phyloP scores from a whole-genome alignment of 2,888 invertebrate genomes.

The Gastracanthus pulcherrimus region DNA sequence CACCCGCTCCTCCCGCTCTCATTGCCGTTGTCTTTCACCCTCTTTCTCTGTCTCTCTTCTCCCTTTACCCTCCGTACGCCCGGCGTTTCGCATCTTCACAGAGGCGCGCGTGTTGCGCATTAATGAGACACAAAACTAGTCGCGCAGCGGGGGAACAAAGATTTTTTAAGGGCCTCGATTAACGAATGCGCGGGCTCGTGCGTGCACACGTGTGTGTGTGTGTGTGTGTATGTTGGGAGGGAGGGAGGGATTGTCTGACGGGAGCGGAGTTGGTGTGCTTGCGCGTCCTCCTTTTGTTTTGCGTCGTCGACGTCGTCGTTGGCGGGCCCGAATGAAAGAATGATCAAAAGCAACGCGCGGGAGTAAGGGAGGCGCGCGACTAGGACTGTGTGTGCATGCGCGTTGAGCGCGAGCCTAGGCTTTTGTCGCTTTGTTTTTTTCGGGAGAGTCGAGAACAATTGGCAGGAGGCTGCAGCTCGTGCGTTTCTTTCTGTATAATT shows the following conservation, averaged over 20 bases:
- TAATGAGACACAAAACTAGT: conserved; percentile 35
- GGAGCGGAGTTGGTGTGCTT: not conserved
- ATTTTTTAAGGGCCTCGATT: conserved; percentile 52
- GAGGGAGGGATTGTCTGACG: no score
- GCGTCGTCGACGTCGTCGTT: not conserved
- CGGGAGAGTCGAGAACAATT: conserved; percentile 16
- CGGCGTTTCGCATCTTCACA: no score
- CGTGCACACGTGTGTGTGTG: not conserved
- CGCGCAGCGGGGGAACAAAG: conserved; percentile 12
- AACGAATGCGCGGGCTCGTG: conserved; percentile 27
- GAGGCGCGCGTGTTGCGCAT: conserved; percentile 6
- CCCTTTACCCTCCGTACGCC: no score
- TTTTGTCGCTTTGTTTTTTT: conserved; percentile 20
- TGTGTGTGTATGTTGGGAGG: not conserved
- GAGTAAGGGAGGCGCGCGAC: not conserved
- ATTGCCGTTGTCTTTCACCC: no score
- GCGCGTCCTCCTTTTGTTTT: not conserved
- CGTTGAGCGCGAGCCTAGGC: not conserved
- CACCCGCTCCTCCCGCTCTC: no score
- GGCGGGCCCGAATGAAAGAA: conserved; percentile 15
- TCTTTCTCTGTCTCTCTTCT: no score
- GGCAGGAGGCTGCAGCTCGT: conserved; percentile 13
- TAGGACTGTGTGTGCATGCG: no score
- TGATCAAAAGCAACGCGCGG: conserved; percentile 27
- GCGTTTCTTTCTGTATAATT: not conserved